Percentiles rank a stretch among this genome's conserved stretches.
These are phyloP conservation scores for Pocota personata DNA, from an alignment of 2,888 invertebrate species.

Conservation along the genomic window DNA sequence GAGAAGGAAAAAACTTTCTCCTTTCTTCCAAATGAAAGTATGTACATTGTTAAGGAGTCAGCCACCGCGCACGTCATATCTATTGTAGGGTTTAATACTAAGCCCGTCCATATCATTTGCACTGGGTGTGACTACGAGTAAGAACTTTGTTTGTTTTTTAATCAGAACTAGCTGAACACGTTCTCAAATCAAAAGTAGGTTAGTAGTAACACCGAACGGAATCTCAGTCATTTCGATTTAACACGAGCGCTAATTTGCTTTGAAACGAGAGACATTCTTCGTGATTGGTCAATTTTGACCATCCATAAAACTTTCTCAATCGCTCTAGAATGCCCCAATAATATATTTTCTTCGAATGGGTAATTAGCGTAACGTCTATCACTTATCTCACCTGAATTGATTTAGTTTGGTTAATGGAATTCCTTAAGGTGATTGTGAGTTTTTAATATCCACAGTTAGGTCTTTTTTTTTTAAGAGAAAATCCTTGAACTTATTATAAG, in stretches of 20 bases:
- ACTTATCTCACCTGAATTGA: slow-evolving; percentile 58
- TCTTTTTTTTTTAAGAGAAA: background rate
- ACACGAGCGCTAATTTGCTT: slow-evolving; percentile 18
- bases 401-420: slow-evolving; percentile 4
- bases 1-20: slow-evolving; percentile 61
- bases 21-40: slow-evolving; percentile 65
- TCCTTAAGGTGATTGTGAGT: background rate
- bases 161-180: slow-evolving; percentile 45
- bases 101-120: slow-evolving; percentile 21
- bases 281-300: slow-evolving; percentile 43
- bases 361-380: background rate
- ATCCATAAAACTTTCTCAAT: slow-evolving; percentile 44
- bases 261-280: slow-evolving; percentile 5
- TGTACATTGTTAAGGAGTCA: slow-evolving; percentile 32
- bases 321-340: slow-evolving; percentile 17
- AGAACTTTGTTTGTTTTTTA: slow-evolving; percentile 30
- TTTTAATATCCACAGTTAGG: slow-evolving; percentile 50
- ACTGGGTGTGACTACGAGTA: slow-evolving; percentile 33
- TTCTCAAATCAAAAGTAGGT: slow-evolving; percentile 60
- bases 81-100: slow-evolving; percentile 2
- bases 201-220: slow-evolving; percentile 54
- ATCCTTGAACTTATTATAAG: slow-evolving; percentile 14
- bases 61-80: slow-evolving; percentile 13
- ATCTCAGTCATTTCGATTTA: slow-evolving; percentile 28
- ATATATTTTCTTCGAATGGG: background rate